Evolutionary conservation across 2,888 invertebrate genomes (phyloP).

Genomic region (Chrysolina oricalcia): DNA sequence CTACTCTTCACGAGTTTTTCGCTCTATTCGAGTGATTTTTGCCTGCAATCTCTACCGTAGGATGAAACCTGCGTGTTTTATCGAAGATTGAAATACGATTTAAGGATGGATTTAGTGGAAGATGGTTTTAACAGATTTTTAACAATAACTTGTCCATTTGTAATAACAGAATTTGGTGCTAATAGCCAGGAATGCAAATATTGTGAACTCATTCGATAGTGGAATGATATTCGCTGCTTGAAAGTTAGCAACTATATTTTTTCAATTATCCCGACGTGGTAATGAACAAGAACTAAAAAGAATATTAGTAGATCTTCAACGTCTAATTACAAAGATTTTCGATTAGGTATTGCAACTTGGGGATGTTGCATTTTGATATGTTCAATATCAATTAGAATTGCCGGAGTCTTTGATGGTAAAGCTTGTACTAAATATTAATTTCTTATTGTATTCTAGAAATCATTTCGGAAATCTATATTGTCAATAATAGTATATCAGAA

Average conservation of each 20-base stretch:
- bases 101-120: slow-evolving; percentile 41
- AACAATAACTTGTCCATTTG: slow-evolving; percentile 51
- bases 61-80: slow-evolving; percentile 63
- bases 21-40: slow-evolving; percentile 58
- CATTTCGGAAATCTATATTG: background rate
- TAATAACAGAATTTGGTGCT: slow-evolving; percentile 33
- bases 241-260: background rate
- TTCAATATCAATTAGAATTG: no score
- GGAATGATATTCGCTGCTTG: background rate
- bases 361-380: no score
- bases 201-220: background rate
- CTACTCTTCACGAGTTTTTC: slow-evolving; percentile 60
- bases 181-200: slow-evolving; percentile 19
- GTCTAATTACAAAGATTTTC: background rate
- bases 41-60: slow-evolving; percentile 62
- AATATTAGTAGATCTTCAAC: background rate
- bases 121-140: slow-evolving; percentile 43
- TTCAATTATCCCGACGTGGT: background rate
- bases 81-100: slow-evolving; percentile 37
- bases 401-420: background rate
- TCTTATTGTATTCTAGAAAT: slow-evolving; percentile 10
- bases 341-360: no score
- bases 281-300: background rate
- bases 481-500: background rate
- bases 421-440: slow-evolving; percentile 12